phyloP scores from a whole-genome alignment of 2,113 vertebrate species.

The Butastur rufipennis region DNA sequence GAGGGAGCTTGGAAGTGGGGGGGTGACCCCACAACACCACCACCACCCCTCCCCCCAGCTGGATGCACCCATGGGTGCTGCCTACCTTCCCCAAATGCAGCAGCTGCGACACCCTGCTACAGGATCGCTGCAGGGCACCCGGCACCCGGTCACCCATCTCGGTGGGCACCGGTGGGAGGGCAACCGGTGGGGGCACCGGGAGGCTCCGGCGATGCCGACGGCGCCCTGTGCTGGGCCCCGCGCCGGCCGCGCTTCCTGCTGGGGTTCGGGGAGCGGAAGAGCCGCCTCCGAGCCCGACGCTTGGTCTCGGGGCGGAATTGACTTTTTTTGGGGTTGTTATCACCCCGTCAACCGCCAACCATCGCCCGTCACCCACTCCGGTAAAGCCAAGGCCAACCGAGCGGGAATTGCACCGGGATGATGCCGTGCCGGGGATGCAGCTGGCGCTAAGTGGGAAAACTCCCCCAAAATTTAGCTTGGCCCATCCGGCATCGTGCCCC shows the following conservation, averaged over 20 bases:
- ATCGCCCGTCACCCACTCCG: rapidly evolving
- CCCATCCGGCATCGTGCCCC: rapidly evolving
- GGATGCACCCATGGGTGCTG: background rate
- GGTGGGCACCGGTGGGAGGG: background rate
- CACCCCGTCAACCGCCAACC: background rate
- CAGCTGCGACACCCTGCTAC: background rate
- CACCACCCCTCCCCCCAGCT: rapidly evolving
- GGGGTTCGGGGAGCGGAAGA: slow-evolving; percentile 12
- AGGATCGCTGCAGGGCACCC: background rate
- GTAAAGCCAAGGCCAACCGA: background rate
- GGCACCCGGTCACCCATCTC: background rate
- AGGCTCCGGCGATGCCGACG: rapidly evolving
- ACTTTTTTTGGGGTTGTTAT: background rate
- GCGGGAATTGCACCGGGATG: rapidly evolving
- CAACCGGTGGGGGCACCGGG: background rate
- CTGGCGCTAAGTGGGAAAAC: background rate
- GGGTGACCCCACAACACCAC: background rate
- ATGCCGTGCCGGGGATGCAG: rapidly evolving
- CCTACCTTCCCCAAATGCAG: slow-evolving; percentile 47
- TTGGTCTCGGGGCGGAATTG: background rate
- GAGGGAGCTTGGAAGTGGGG: no score
- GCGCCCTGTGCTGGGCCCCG: background rate
- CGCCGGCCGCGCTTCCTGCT: background rate
- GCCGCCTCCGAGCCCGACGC: background rate
- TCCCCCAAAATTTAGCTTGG: background rate